These are phyloP conservation scores for Eptatretus atami DNA, from an alignment of 2,797 vertebrate species.

Conservation along the genomic window DNA sequence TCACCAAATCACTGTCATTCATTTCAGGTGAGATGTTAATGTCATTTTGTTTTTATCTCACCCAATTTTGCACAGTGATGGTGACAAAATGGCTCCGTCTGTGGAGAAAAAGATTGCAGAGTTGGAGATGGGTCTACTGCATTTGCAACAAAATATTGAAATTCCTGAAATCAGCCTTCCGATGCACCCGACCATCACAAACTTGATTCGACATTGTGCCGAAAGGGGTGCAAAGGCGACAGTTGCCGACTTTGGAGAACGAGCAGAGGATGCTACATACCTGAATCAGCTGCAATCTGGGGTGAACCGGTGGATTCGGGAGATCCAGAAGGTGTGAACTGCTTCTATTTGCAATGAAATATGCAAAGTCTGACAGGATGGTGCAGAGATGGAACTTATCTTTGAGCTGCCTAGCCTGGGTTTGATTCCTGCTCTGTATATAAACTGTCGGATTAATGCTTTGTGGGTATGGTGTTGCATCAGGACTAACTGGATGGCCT, in stretches of 20 bases:
- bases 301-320: conserved; percentile 93
- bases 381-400: no score
- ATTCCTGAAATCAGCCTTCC: conserved; percentile 88
- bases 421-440: no score
- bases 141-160: conserved; percentile 91
- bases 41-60: conserved; percentile 3
- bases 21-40: no score
- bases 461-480: no score
- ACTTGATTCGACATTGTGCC: conserved; percentile 66
- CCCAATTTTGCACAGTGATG: conserved; percentile 28
- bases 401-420: no score
- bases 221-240: conserved; percentile 80
- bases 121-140: conserved; percentile 87
- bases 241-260: conserved; percentile 87
- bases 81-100: conserved; percentile 94
- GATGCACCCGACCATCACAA: conserved; percentile 56
- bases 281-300: conserved; percentile 88
- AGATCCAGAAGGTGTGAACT: conserved; percentile 60
- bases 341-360: no score
- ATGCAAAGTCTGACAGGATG: no score
- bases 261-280: conserved; percentile 77
- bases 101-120: conserved; percentile 98
- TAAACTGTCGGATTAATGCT: no score
- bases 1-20: no score
- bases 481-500: no score